Evolutionary conservation across 2,797 vertebrate species (phyloP).

Genomic region (Percopsis omiscomaycus): DNA sequence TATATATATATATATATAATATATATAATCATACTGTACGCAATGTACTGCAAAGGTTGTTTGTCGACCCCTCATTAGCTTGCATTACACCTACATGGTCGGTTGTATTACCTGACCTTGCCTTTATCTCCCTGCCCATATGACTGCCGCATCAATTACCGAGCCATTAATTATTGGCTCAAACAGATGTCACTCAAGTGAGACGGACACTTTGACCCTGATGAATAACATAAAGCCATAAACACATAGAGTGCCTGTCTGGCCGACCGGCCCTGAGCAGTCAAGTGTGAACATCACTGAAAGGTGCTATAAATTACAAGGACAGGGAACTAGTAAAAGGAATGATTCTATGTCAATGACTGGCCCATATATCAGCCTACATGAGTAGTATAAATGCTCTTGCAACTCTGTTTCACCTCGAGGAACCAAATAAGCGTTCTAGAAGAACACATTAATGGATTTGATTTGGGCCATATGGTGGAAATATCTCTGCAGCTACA

Average conservation of each 20-base stretch:
- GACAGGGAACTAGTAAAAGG: constrained; percentile 48
- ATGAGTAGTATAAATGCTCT: constrained; percentile 39
- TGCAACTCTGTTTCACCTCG: constrained; percentile 53
- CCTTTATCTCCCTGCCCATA: constrained; percentile 23
- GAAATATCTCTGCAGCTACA: constrained; percentile 29
- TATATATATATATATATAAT: no score
- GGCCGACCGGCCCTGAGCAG: constrained; percentile 33
- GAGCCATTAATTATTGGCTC: constrained; percentile 58
- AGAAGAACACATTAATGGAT: constrained; percentile 40
- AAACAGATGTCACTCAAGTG: constrained; percentile 65
- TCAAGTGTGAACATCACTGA: constrained; percentile 51
- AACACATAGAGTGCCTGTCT: constrained; percentile 43
- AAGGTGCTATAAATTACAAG: constrained; percentile 63
- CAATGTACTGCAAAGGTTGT: constrained; percentile 8
- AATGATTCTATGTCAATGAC: constrained; percentile 44
- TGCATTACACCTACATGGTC: background rate
- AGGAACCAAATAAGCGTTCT: constrained; percentile 45
- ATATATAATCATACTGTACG: background rate
- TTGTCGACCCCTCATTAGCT: constrained; percentile 43
- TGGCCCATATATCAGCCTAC: constrained; percentile 44
- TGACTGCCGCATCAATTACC: constrained; percentile 61
- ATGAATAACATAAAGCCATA: constrained; percentile 44
- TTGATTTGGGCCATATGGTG: constrained; percentile 47
- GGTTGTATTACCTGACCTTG: constrained; percentile 17
- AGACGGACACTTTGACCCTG: constrained; percentile 58